phyloP scores from a whole-genome alignment of 2,888 invertebrate genomes.

The Spialia ferax region DNA sequence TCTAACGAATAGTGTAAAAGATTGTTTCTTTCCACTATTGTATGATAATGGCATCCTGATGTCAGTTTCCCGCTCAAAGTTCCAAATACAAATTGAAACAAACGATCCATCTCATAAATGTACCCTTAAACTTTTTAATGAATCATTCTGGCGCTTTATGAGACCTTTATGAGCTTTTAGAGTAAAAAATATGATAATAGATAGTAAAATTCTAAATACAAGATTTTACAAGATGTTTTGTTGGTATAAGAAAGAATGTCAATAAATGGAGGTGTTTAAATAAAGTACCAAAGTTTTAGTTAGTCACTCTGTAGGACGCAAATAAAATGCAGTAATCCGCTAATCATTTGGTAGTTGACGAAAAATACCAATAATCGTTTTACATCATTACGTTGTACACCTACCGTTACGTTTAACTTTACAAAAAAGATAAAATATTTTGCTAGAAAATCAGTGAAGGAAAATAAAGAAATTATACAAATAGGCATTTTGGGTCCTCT shows the following conservation, averaged over 20 bases:
- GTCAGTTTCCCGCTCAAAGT: conserved; percentile 88
- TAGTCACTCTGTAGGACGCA: no score
- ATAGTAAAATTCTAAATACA: background rate
- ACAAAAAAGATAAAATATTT: no score
- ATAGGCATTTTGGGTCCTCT: background rate
- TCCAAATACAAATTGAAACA: conserved; percentile 61
- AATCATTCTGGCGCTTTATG: conserved; percentile 25
- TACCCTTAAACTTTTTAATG: conserved; percentile 61
- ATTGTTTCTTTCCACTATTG: no score
- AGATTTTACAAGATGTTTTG: background rate
- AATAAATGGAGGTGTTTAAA: background rate
- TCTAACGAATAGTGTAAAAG: no score
- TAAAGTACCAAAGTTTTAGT: no score
- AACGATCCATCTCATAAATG: conserved; percentile 55
- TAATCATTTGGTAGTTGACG: no score
- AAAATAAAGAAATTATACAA: no score
- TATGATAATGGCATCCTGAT: conserved; percentile 96
- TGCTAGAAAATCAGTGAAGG: no score
- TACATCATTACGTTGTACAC: no score
- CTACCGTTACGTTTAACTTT: no score
- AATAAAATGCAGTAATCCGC: no score
- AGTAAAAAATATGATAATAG: conserved; percentile 19
- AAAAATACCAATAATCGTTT: no score
- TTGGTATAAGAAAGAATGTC: background rate
- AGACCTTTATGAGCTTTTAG: conserved; percentile 4